Conservation (phyloP, 2,113 vertebrate genomes). For the Orientallactaga bullata region DNA sequence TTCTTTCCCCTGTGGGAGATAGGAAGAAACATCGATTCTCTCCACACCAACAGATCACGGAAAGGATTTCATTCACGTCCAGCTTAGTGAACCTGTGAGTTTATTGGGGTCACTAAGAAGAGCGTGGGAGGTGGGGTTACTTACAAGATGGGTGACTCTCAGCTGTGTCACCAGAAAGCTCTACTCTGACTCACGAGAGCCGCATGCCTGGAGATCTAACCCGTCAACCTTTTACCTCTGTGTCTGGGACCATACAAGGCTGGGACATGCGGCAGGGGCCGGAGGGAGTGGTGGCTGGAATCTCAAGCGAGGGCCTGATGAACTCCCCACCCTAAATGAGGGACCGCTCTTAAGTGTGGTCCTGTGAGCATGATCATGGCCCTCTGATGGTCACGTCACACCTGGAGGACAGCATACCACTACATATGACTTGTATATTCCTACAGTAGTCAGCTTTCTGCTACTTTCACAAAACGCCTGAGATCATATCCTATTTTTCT, state of each 20-base stretch:
- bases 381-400: neutral
- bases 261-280: neutral
- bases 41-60: too few relatives aligned
- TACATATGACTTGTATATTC: neutral
- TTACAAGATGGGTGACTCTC: neutral
- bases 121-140: too few relatives aligned
- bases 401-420: neutral
- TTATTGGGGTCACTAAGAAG: too few relatives aligned
- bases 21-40: neutral
- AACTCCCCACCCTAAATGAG: accelerated
- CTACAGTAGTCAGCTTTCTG: neutral
- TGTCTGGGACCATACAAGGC: neutral
- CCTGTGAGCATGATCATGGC: neutral
- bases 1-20: too few relatives aligned
- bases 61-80: neutral
- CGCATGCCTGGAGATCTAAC: neutral
- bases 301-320: neutral
- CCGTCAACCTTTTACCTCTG: neutral
- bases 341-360: too few relatives aligned
- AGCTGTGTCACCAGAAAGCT: neutral
- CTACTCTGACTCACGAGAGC: neutral
- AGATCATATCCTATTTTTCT: too few relatives aligned
- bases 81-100: too few relatives aligned
- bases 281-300: neutral
- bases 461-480: neutral